Evolutionary conservation across 2,113 vertebrate species (phyloP), one percentile per base, ranked within the genome.

Genomic region (Pomatostomus ruficeps): DNA sequence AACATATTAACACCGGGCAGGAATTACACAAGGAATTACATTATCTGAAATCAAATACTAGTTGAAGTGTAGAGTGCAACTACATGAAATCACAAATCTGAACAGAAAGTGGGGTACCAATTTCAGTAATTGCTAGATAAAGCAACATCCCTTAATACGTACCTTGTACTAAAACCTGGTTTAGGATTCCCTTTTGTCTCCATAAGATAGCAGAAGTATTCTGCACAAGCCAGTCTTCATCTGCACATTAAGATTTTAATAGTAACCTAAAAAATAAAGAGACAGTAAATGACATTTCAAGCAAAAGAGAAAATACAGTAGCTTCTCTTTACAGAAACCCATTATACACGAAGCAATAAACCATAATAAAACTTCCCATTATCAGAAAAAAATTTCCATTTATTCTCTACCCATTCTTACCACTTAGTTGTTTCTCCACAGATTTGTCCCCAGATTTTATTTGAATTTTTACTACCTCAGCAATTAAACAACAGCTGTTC

Each of bases 181-280:
- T 93, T 77, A 66, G 72, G 73, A 85, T 74, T 93, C 51, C 55
- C 24, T 95, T 85, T 57, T 35, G 51, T 67, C 33, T 63, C 75
- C 9, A 6, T 71, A 85, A 77, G 45, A 51, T 0, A 85, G 45
- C 77, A 94, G 57, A 66, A 81, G 74, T 45, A 83, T 79, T 95
- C 75, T 90, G 71, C 81, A 90, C 29, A 80, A 94, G 79, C 46
- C 85, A 58, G 26, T 92, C 94, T 88, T 96, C 96, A 95, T 93
- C 85, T 40, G 63, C 95, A 93, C 81, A 88, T 88, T 91, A 95
- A 74, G n/a, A 77, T 66, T 80, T 80, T 80, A 93, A 77, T 14
- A 80, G 76, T 74, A 84, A 93, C 92, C 96, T 97, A 91, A 95
- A 96, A 94, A 95, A 77, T 57, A 92, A 86, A 90, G 22, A 88